Conservation (phyloP, 1,140 invertebrate species). For the Orius laevigatus region DNA sequence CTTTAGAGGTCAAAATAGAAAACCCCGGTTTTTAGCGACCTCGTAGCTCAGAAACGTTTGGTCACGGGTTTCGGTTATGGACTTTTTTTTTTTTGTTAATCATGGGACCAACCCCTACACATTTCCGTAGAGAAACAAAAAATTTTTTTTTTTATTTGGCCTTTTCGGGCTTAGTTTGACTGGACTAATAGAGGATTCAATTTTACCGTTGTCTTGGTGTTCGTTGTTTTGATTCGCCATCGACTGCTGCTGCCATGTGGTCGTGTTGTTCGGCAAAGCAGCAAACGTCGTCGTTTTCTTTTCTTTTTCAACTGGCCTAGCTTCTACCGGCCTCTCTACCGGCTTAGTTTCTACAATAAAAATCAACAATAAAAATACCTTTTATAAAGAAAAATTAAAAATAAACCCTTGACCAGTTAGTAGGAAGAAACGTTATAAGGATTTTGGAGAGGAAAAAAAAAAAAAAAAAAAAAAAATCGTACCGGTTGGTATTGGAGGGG, state of each 20-base stretch:
- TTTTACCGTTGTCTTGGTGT: conserved; percentile 14
- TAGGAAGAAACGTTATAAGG: not conserved
- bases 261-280: conserved; percentile 50
- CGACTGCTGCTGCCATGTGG: conserved; percentile 71
- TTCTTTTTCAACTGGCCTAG: conserved; percentile 9
- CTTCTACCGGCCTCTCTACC: not conserved
- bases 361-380: not conserved
- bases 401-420: not conserved
- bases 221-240: conserved; percentile 13
- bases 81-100: too few species aligned
- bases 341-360: not conserved
- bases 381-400: not conserved
- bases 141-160: too few species aligned
- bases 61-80: too few species aligned
- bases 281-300: conserved; percentile 49
- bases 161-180: too few species aligned
- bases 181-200: too few species aligned
- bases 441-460: not conserved
- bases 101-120: too few species aligned
- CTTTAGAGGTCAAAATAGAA: too few species aligned
- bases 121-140: too few species aligned
- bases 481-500: conserved; percentile 2
- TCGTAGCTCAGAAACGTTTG: too few species aligned
- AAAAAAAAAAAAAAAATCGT: not conserved
- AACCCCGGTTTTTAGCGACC: too few species aligned